Evolutionary conservation across 2,797 vertebrate species (phyloP).

Genomic region (Sebastes oblongus): DNA sequence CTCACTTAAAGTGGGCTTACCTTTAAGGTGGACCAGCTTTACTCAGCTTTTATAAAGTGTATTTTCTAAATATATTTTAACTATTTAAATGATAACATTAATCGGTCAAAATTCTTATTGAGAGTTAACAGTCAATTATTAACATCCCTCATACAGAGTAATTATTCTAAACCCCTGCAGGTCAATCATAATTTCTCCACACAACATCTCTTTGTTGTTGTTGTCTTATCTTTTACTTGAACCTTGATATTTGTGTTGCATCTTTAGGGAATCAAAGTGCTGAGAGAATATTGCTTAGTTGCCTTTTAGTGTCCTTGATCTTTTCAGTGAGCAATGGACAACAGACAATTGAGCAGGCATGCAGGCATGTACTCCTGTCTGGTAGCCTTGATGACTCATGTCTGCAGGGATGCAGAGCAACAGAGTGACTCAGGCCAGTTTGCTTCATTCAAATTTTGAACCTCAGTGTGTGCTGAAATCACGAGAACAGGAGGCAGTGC

Average conservation of each 20-base stretch:
- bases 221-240: background rate
- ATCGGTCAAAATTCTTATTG: background rate
- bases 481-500: constrained; percentile 30
- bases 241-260: background rate
- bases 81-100: background rate
- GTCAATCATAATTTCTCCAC: background rate
- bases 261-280: constrained; percentile 3
- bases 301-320: constrained; percentile 24
- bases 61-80: too few relatives aligned
- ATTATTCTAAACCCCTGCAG: background rate
- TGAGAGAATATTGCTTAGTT: background rate
- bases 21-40: too few relatives aligned
- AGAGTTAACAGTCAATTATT: background rate
- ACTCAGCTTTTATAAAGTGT: too few relatives aligned
- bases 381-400: constrained; percentile 67
- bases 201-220: background rate
- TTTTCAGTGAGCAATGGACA: constrained; percentile 24
- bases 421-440: constrained; percentile 48
- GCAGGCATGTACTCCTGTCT: constrained; percentile 21
- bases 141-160: background rate
- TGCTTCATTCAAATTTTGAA: constrained; percentile 43
- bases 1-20: too few relatives aligned
- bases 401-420: constrained; percentile 51
- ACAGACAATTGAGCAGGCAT: constrained; percentile 39
- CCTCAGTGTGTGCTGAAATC: constrained; percentile 5